Conservation (phyloP, 37 sponge, comb jelly and placozoan genomes). For the Spongilla lacustris region DNA sequence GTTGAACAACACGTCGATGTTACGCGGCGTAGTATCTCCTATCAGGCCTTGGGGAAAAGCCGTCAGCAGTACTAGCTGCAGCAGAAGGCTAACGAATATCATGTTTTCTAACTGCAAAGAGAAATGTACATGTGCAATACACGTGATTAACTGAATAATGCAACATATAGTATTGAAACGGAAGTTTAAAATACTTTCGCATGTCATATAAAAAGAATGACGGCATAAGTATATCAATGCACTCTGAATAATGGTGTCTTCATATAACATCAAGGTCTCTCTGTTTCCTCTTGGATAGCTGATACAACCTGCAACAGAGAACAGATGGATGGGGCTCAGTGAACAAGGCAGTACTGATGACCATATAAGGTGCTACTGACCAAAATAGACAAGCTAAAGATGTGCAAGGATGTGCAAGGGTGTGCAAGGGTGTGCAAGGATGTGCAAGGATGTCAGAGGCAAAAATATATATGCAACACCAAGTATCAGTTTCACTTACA, state of each 20-base stretch:
- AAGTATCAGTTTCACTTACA: constrained; percentile 65
- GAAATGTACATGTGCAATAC: too few relatives aligned
- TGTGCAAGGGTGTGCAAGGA: not conserved
- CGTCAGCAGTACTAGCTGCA: not conserved
- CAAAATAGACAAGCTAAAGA: too few relatives aligned
- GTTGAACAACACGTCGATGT: not conserved
- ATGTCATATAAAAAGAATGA: too few relatives aligned
- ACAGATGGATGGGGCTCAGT: not conserved
- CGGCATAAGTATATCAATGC: too few relatives aligned
- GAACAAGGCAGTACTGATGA: not conserved
- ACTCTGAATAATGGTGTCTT: too few relatives aligned
- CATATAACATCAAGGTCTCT: not conserved
- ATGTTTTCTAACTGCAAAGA: too few relatives aligned
- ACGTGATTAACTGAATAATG: too few relatives aligned
- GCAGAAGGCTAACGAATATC: too few relatives aligned
- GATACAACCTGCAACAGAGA: not conserved
- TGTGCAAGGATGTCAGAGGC: not conserved
- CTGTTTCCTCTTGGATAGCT: not conserved
- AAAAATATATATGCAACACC: too few relatives aligned
- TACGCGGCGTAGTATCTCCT: not conserved
- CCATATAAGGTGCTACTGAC: too few relatives aligned
- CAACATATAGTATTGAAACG: too few relatives aligned
- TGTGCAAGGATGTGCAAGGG: not conserved
- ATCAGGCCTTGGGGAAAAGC: not conserved
- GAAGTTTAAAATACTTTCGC: too few relatives aligned